These are phyloP conservation scores for Brotula barbata DNA, from an alignment of 2,797 vertebrate species.

Conservation along the genomic window DNA sequence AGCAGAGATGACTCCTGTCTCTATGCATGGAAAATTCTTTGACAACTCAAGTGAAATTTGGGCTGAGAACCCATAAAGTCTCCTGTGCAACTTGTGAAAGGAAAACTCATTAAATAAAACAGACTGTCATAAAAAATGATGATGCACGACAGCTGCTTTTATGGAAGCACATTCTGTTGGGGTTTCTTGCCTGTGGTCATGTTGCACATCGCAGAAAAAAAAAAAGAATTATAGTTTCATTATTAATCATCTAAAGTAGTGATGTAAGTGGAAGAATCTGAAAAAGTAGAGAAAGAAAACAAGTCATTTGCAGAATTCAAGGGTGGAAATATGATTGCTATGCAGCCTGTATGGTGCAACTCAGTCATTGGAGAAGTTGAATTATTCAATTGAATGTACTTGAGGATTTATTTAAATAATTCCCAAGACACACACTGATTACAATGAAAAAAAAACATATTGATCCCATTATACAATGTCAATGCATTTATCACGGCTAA, in stretches of 20 bases:
- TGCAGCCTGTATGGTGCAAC: no score
- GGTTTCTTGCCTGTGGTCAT: slow-evolving; percentile 16
- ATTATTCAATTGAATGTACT: no score
- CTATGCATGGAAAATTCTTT: slow-evolving; percentile 18
- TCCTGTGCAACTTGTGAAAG: slow-evolving; percentile 42
- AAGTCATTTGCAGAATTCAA: neutral
- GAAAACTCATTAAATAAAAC: slow-evolving; percentile 56
- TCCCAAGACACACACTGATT: no score
- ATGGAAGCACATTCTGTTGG: slow-evolving; percentile 10
- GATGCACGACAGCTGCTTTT: slow-evolving; percentile 39
- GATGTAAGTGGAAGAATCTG: neutral
- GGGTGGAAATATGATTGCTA: no score
- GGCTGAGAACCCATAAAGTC: slow-evolving; percentile 24
- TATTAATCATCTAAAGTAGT: slow-evolving; percentile 3
- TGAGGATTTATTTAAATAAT: no score
- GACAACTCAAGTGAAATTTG: slow-evolving; percentile 20
- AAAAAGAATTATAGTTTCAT: slow-evolving; percentile 5
- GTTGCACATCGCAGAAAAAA: slow-evolving; percentile 8
- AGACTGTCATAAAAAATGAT: slow-evolving; percentile 48
- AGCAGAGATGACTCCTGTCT: slow-evolving; percentile 25
- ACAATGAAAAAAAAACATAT: no score
- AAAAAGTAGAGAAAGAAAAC: neutral
- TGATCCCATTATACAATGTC: no score
- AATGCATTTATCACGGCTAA: no score
- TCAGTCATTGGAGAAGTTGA: no score